These are phyloP conservation scores for Drosophila funebris DNA, from an alignment of 1,140 invertebrate genomes.

Conservation along the genomic window DNA sequence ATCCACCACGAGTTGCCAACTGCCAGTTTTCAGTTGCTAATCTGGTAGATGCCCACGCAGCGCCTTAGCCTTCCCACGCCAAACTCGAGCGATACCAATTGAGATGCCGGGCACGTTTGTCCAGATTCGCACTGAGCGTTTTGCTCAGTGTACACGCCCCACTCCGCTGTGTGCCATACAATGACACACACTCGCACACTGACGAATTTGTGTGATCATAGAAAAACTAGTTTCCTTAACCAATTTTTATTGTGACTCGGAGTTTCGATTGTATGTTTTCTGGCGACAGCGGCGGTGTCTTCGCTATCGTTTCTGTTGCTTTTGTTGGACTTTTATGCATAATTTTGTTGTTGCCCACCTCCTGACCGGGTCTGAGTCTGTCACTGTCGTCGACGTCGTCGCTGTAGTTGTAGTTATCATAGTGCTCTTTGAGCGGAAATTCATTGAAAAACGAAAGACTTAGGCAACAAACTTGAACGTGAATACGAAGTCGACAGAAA, in stretches of 20 bases:
- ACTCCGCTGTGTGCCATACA: not conserved
- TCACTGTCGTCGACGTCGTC: constrained; percentile 2
- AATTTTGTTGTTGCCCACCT: constrained; percentile 60
- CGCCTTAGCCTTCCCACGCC: constrained; percentile 60
- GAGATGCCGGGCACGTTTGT: constrained; percentile 60
- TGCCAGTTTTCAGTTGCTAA: constrained; percentile 14
- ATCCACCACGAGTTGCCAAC: constrained; percentile 4
- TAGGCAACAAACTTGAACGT: constrained; percentile 73
- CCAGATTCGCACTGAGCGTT: constrained; percentile 51
- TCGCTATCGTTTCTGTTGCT: constrained; percentile 20
- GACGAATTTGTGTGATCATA: constrained; percentile 47
- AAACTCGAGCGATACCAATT: constrained; percentile 43
- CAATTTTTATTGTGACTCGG: constrained; percentile 73
- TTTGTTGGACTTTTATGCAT: constrained; percentile 50
- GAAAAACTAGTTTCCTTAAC: constrained; percentile 74
- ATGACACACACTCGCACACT: constrained; percentile 22
- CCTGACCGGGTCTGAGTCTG: constrained; percentile 29
- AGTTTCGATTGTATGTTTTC: constrained; percentile 64
- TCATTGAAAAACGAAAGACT: constrained; percentile 80
- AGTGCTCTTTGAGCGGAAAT: constrained; percentile 60
- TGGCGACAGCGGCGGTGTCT: constrained; percentile 41
- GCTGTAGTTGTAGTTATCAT: not conserved
- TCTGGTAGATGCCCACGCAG: constrained; percentile 52
- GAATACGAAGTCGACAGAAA: constrained; percentile 18
- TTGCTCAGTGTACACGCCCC: constrained; percentile 60